These are phyloP conservation scores for Perca fluviatilis DNA, from an alignment of 2,113 vertebrate genomes.

Conservation along the genomic window DNA sequence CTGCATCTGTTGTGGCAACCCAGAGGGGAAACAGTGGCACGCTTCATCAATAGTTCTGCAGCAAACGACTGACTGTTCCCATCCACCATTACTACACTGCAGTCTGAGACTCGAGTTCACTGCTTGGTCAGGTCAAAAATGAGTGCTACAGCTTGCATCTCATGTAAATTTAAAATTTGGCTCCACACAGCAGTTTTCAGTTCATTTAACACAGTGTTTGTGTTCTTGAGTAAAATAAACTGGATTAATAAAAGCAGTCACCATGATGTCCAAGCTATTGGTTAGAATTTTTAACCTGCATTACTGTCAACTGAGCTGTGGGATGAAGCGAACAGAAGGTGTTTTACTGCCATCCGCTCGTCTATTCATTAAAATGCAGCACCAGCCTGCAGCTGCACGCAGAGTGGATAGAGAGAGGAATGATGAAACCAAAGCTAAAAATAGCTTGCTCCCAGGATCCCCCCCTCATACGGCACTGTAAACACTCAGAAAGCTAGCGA, in stretches of 20 bases:
- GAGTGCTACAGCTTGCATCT: not conserved
- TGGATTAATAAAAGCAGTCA: not conserved
- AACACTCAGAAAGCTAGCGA: conserved; percentile 74
- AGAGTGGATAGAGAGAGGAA: conserved; percentile 75
- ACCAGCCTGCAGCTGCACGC: conserved; percentile 71
- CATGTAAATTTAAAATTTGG: conserved; percentile 10
- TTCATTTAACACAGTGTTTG: not conserved
- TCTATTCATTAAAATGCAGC: conserved; percentile 83
- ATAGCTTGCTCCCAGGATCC: conserved; percentile 87
- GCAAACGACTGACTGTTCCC: conserved; percentile 4
- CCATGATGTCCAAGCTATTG: not conserved
- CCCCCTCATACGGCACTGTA: conserved; percentile 82
- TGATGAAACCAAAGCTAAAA: conserved; percentile 87
- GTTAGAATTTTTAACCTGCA: not conserved
- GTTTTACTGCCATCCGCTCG: conserved; percentile 53
- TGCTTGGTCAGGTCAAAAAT: conserved; percentile 3
- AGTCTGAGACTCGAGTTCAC: conserved; percentile 22
- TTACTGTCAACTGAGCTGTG: not conserved
- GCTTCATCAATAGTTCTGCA: conserved; percentile 31
- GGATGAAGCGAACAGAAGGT: conserved; percentile 30
- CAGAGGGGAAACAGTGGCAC: conserved; percentile 61
- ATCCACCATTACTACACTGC: not conserved
- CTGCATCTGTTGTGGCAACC: conserved; percentile 73
- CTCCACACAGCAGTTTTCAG: not conserved
- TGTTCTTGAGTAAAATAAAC: not conserved